phyloP scores from a whole-genome alignment of 2,113 vertebrate genomes.

The Hypomesus transpacificus region DNA sequence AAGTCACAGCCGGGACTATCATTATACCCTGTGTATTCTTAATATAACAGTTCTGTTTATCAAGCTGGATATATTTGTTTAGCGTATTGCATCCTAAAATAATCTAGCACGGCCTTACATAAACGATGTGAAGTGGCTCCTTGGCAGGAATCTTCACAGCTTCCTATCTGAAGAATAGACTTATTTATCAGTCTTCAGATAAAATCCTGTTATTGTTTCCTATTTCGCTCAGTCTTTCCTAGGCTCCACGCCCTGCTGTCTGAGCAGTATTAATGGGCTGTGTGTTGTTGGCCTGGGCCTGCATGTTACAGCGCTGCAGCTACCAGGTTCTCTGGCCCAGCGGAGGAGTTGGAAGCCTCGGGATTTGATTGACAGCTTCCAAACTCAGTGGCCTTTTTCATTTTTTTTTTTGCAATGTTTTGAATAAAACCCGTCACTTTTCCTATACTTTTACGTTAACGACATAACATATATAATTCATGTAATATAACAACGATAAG shows the following conservation, averaged over 20 bases:
- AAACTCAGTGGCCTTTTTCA: no score
- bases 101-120: slow-evolving; percentile 30
- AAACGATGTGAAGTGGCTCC: slow-evolving; percentile 23
- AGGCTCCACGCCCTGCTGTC: background rate
- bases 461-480: no score
- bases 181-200: slow-evolving; percentile 55
- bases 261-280: background rate
- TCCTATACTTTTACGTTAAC: no score
- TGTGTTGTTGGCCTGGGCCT: background rate
- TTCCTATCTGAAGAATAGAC: slow-evolving; percentile 59
- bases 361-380: no score
- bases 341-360: no score
- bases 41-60: slow-evolving; percentile 25
- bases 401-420: no score
- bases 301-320: background rate
- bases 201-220: slow-evolving; percentile 58
- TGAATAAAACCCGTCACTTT: no score
- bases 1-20: no score
- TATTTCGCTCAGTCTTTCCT: slow-evolving; percentile 34
- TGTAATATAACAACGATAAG: no score
- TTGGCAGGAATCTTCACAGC: slow-evolving; percentile 25
- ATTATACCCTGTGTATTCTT: background rate
- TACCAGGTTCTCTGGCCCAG: background rate
- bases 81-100: slow-evolving; percentile 42
- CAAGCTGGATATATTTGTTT: slow-evolving; percentile 26